Percentiles rank a stretch among this genome's conserved stretches.
These are phyloP conservation scores for Hydropotes inermis DNA, from an alignment of 2,113 vertebrate genomes.

Conservation along the genomic window DNA sequence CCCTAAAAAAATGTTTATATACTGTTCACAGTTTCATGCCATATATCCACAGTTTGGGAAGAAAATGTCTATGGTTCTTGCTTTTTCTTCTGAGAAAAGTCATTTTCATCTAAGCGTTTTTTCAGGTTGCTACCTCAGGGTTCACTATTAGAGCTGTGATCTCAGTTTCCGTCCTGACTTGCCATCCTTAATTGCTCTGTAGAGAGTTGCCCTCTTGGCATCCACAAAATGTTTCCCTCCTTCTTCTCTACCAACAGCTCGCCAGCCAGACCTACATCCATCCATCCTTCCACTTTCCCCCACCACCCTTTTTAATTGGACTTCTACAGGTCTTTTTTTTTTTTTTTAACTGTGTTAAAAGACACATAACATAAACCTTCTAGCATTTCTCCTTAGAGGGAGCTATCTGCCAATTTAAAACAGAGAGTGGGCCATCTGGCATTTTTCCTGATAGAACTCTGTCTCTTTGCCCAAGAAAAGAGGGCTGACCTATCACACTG, in stretches of 20 bases:
- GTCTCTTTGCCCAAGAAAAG: background rate
- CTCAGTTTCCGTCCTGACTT: background rate
- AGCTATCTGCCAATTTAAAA: background rate
- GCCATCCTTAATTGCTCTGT: background rate
- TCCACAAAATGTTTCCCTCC: rapidly evolving
- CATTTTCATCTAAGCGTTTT: background rate
- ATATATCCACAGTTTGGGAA: background rate
- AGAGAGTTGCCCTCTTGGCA: background rate
- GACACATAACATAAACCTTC: background rate
- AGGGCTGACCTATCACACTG: background rate
- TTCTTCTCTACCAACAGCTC: background rate
- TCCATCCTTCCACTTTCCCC: background rate
- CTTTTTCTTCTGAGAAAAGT: background rate
- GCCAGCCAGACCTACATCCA: background rate
- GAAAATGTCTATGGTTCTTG: background rate
- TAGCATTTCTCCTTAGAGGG: background rate
- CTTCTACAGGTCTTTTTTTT: background rate
- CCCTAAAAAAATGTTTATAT: background rate
- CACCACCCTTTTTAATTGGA: background rate
- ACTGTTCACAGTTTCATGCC: background rate
- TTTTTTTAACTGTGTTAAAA: background rate
- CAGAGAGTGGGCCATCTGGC: background rate
- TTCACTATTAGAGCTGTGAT: background rate
- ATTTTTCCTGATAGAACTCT: background rate
- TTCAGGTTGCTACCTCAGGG: background rate